Evolutionary conservation across 2,797 vertebrate species (phyloP).

Genomic region (Microctenopoma lineatum): DNA sequence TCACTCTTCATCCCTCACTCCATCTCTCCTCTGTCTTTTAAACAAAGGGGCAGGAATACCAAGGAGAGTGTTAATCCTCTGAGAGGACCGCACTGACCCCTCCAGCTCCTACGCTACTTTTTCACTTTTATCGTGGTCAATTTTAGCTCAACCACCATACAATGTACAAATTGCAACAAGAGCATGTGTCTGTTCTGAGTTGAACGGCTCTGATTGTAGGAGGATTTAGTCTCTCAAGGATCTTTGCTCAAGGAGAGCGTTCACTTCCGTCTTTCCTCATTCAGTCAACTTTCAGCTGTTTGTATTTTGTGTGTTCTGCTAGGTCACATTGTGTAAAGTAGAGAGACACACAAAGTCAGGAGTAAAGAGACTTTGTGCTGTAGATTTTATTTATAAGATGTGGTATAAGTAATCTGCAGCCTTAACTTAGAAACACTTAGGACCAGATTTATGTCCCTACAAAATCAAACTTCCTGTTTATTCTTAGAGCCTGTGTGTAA

Average conservation of each 20-base stretch:
- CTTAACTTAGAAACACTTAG: neutral
- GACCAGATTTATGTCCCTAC: neutral
- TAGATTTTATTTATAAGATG: neutral
- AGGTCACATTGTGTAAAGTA: neutral
- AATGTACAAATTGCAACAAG: constrained; percentile 5
- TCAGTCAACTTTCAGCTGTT: neutral
- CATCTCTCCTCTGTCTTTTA: constrained; percentile 57
- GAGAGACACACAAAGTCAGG: neutral
- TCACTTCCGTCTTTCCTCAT: neutral
- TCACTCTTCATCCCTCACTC: constrained; percentile 42
- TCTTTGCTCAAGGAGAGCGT: neutral
- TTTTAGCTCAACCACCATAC: constrained; percentile 5
- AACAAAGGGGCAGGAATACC: constrained; percentile 45
- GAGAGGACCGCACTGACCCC: constrained; percentile 34
- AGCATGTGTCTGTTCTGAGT: neutral
- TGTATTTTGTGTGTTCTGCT: neutral
- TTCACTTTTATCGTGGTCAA: constrained; percentile 5
- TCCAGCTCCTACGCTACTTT: constrained; percentile 9
- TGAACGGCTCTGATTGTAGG: constrained; percentile 4
- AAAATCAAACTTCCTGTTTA: constrained; percentile 11
- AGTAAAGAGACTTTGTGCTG: neutral
- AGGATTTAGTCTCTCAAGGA: constrained; percentile 13
- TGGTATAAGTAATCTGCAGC: neutral
- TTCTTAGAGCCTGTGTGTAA: constrained; percentile 13
- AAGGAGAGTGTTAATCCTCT: constrained; percentile 39